Percentiles rank a stretch among this genome's conserved stretches.
Evolutionary conservation across 37 sponge, comb jelly and placozoan species (phyloP).

Genomic region (Oopsacas minuta): DNA sequence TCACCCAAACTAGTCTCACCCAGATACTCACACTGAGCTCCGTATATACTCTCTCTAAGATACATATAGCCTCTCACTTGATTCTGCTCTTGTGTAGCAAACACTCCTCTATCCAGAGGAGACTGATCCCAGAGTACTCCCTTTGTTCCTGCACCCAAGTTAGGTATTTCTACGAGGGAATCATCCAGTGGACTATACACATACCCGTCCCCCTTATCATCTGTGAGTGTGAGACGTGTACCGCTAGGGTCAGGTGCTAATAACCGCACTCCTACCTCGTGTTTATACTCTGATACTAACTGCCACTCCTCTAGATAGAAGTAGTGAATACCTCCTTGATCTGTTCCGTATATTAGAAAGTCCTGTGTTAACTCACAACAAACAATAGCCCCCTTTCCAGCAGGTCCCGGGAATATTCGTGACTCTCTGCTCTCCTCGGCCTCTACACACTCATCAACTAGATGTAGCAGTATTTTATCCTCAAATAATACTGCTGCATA

Average conservation of each 20-base stretch:
- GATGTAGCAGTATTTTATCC: slow-evolving; percentile 59
- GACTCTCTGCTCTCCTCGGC: slow-evolving; percentile 39
- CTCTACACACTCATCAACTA: slow-evolving; percentile 33
- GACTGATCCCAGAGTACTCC: slow-evolving; percentile 82
- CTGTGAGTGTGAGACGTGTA: slow-evolving; percentile 56
- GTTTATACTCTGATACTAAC: slow-evolving; percentile 73
- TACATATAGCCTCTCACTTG: slow-evolving; percentile 60
- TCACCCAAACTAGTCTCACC: slow-evolving; percentile 75
- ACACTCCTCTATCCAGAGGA: slow-evolving; percentile 65
- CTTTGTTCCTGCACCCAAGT: slow-evolving; percentile 42
- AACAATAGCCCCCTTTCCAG: slow-evolving; percentile 44
- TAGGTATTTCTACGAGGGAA: slow-evolving; percentile 47
- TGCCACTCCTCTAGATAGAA: slow-evolving; percentile 92
- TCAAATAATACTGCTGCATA: slow-evolving; percentile 81
- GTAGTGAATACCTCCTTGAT: slow-evolving; percentile 52
- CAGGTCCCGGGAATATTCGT: slow-evolving; percentile 62
- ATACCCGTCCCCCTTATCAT: slow-evolving; percentile 85
- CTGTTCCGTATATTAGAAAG: slow-evolving; percentile 79
- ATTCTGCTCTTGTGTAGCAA: slow-evolving; percentile 48
- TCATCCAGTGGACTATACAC: slow-evolving; percentile 80
- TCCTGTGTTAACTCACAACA: slow-evolving; percentile 60
- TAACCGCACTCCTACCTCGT: slow-evolving; percentile 49
- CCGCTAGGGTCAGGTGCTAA: slow-evolving; percentile 62
- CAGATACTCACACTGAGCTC: slow-evolving; percentile 41
- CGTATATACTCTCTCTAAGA: slow-evolving; percentile 59